Base-by-base conservation (phyloP, 2,113 vertebrate genomes). In the Takifugu bimaculatus region DNA sequence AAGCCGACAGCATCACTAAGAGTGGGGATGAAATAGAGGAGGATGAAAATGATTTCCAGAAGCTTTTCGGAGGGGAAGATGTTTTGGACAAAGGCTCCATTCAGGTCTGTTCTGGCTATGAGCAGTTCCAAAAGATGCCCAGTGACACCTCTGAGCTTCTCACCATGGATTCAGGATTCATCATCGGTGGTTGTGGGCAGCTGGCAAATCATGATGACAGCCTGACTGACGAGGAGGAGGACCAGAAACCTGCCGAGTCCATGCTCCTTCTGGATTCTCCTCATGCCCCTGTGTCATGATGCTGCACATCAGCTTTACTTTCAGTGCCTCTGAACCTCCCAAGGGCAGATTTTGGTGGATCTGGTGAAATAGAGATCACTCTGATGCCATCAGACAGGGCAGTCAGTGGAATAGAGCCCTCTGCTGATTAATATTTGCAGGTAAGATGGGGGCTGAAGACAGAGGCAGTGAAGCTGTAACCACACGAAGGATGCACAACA, bases 111-210 rank as follows among this genome's bases (percentile, higher is more conserved):
- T 78, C 72, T 1, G 77, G 54, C 10, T 81, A 87, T 11, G 73
- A 86, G 49, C 32, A 1, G n/a, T 35, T 88, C 13, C 63, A 63
- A n/a, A 65, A 9, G 11, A 44, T 75, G 4, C 27, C 60, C n/a
- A 28, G 13, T 2, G 20, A 58, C 4, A 54, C 39, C 14, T 12
- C 35, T 4, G 79, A 79, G 39, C 63, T 83, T 2, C 54, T 50
- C 0, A 86, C 75, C 48, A 26, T 77, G 2, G 89, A 89, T 26
- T 88, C 83, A 4, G 83, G 82, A n/a, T n/a, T n/a, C 0, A 32
- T 81, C 0, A 43, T 61, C 11, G 60, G 57, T 0, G 69, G 50
- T 4, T 27, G 26, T 0, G 63, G 72, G 57, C 72, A 72, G 67
- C 69, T 60, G 39, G 13, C 26, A 25, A 57, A 75, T 47, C 72